phyloP scores from a whole-genome alignment of 2,113 vertebrate species.

The Nyctibius bracteatus region DNA sequence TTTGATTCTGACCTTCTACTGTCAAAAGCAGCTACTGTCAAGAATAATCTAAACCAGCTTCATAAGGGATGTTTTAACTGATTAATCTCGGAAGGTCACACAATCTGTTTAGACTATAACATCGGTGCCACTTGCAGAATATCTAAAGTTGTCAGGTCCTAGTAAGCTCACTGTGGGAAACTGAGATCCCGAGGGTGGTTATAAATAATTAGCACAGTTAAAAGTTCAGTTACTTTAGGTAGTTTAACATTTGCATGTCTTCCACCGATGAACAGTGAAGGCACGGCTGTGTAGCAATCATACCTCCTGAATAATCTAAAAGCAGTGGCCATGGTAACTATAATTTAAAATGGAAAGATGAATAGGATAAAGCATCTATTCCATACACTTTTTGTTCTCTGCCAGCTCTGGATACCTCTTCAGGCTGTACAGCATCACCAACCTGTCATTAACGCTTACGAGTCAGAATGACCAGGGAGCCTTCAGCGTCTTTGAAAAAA shows the following conservation, averaged over 20 bases:
- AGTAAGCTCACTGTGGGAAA: conserved; percentile 69
- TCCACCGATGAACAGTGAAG: conserved; percentile 45
- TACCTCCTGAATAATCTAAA: conserved; percentile 71
- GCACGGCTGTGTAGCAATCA: conserved; percentile 59
- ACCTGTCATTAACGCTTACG: conserved; percentile 32
- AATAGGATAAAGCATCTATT: conserved; percentile 55
- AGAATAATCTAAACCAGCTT: conserved; percentile 84
- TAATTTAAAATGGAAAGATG: conserved; percentile 60
- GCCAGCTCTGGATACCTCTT: conserved; percentile 38
- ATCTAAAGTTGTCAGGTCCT: conserved; percentile 76
- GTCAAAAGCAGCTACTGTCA: conserved; percentile 84
- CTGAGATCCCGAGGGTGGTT: conserved; percentile 70
- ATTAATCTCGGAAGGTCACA: conserved; percentile 85
- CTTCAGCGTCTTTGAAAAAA: neutral
- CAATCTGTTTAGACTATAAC: conserved; percentile 79
- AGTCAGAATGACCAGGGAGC: neutral
- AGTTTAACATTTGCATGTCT: conserved; percentile 73
- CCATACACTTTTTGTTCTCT: conserved; percentile 41
- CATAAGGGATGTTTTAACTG: conserved; percentile 81
- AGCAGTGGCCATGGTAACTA: conserved; percentile 71
- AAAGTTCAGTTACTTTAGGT: conserved; percentile 80
- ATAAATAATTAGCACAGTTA: conserved; percentile 82
- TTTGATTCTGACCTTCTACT: conserved; percentile 84
- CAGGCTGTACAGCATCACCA: conserved; percentile 26
- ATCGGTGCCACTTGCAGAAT: conserved; percentile 76